phyloP scores from a whole-genome alignment of 2,888 invertebrate species.

The Lepidocyrtinus sp. region DNA sequence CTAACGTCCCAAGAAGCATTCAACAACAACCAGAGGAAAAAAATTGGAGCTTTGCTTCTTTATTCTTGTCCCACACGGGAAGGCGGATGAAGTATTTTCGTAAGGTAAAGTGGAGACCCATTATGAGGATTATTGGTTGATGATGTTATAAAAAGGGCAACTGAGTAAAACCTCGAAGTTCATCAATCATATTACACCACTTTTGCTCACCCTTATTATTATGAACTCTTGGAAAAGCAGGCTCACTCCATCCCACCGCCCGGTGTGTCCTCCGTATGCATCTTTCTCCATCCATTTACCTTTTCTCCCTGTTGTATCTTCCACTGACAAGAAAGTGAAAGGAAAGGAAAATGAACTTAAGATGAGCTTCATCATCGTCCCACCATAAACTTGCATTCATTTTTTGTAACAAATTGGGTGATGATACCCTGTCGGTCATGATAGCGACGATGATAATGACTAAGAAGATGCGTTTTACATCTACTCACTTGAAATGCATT shows the following conservation, averaged over 20 bases:
- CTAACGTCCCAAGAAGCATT: neutral
- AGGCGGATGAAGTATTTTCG: slow-evolving; percentile 37
- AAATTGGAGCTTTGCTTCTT: neutral
- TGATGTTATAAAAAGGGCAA: slow-evolving; percentile 61
- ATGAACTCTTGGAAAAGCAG: neutral
- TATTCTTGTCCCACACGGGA: slow-evolving; percentile 46
- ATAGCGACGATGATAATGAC: neutral
- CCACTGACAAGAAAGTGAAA: neutral
- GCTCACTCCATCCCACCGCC: neutral
- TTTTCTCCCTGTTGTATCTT: slow-evolving; percentile 14
- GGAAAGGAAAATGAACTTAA: slow-evolving; percentile 5
- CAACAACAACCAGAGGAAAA: neutral
- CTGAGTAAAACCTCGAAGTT: slow-evolving; percentile 59
- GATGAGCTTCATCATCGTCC: neutral
- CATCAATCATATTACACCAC: slow-evolving; percentile 60
- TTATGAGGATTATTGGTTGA: slow-evolving; percentile 63
- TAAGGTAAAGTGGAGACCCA: slow-evolving; percentile 52
- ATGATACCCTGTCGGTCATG: slow-evolving; percentile 12
- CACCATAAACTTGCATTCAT: slow-evolving; percentile 8
- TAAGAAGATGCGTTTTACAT: neutral
- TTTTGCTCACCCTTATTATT: slow-evolving; percentile 29
- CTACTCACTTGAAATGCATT: neutral
- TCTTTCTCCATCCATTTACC: slow-evolving; percentile 3
- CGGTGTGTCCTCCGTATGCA: slow-evolving; percentile 12
- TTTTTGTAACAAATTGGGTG: slow-evolving; percentile 10